phyloP scores from a whole-genome alignment of 2,113 vertebrate genomes.

The Leptocoma aspasia region DNA sequence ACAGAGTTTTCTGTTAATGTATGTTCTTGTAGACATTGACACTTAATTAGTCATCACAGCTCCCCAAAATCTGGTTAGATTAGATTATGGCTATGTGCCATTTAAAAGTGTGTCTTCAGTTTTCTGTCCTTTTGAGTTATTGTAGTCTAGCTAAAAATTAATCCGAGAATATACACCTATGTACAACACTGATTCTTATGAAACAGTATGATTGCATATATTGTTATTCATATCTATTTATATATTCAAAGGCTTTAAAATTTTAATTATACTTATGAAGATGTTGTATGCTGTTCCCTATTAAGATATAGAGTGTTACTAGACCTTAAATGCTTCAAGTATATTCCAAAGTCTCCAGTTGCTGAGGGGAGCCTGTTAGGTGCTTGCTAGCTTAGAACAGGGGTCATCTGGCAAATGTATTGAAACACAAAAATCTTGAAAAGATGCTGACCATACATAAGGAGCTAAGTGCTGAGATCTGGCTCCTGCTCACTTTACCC shows the following conservation, averaged over 20 bases:
- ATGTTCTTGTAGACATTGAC: neutral
- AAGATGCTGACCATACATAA: accelerated
- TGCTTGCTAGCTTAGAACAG: neutral
- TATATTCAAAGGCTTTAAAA: neutral
- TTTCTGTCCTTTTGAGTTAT: neutral
- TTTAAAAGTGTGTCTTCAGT: neutral
- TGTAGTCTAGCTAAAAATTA: neutral
- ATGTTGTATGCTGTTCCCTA: neutral
- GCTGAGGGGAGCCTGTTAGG: neutral
- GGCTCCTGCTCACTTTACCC: neutral
- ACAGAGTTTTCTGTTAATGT: neutral
- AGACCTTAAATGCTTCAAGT: neutral
- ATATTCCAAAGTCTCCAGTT: neutral
- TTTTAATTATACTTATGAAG: neutral
- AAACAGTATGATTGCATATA: neutral
- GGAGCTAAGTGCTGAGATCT: neutral
- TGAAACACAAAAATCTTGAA: neutral
- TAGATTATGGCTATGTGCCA: neutral
- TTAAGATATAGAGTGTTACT: neutral
- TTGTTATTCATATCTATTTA: neutral
- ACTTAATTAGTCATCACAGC: neutral
- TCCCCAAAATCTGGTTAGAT: neutral
- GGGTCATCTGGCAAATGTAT: neutral
- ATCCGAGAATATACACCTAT: neutral
- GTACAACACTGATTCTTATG: neutral